Evolutionary conservation across 2,113 vertebrate species (phyloP).

Genomic region (Lasiurus borealis): DNA sequence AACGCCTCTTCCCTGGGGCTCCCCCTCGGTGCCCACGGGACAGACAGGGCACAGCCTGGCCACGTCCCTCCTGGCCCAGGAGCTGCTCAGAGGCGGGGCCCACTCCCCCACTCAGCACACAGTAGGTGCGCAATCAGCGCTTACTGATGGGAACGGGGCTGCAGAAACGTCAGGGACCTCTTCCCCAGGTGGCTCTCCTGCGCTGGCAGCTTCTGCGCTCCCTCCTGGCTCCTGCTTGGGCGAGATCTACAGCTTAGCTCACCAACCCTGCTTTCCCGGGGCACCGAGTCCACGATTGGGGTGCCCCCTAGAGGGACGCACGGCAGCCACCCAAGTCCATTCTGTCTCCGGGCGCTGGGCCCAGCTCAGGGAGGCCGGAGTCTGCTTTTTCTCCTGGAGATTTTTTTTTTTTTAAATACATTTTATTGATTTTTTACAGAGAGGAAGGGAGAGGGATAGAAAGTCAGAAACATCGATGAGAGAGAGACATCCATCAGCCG

Average conservation of each 20-base stretch:
- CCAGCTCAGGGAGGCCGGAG: neutral
- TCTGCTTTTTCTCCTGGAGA: neutral
- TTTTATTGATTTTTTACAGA: too few relatives aligned
- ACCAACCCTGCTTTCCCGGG: neutral
- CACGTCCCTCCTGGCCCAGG: neutral
- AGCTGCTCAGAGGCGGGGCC: neutral
- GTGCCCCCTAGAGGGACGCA: neutral
- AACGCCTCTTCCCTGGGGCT: fast-evolving
- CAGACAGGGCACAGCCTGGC: neutral
- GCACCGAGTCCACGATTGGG: neutral
- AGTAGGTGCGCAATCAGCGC: neutral
- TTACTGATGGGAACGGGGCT: neutral
- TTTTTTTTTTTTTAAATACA: too few relatives aligned
- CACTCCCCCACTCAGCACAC: neutral
- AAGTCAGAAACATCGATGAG: too few relatives aligned
- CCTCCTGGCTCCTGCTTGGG: neutral
- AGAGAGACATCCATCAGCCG: too few relatives aligned
- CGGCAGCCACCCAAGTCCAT: neutral
- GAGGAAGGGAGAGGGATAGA: too few relatives aligned
- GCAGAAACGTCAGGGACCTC: neutral
- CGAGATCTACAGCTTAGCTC: neutral
- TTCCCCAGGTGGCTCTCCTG: neutral
- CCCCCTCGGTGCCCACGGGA: neutral
- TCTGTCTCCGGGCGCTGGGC: neutral
- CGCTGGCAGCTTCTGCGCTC: too few relatives aligned